Evolutionary conservation across 2,888 invertebrate species (phyloP).

Genomic region (Agrotis exclamationis): DNA sequence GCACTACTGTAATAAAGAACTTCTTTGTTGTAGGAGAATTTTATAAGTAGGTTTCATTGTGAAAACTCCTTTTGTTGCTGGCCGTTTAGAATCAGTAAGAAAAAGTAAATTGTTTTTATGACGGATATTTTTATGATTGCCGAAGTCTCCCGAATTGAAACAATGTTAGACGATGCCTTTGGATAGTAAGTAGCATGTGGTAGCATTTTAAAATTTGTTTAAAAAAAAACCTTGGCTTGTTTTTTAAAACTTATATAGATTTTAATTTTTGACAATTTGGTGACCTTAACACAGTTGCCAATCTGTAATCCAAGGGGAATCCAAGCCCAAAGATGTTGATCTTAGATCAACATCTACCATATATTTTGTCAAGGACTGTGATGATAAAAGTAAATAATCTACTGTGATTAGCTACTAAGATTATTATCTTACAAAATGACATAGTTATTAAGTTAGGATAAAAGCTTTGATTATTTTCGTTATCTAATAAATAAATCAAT

Average conservation of each 20-base stretch:
- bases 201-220: no score
- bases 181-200: no score
- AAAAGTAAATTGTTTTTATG: no score
- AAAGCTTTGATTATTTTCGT: background rate
- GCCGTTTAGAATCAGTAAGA: no score
- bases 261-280: background rate
- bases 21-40: no score
- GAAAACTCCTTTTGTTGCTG: no score
- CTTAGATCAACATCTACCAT: background rate
- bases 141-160: no score
- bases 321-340: background rate
- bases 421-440: background rate
- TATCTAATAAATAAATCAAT: slow-evolving; percentile 22
- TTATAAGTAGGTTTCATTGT: no score
- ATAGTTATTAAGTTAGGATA: slow-evolving; percentile 2
- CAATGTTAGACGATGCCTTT: no score
- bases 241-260: background rate
- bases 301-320: background rate
- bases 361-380: background rate
- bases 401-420: background rate
- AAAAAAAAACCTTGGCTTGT: no score
- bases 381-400: background rate
- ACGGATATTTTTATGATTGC: no score
- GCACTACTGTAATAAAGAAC: no score
- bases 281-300: background rate